Evolutionary conservation across 2,113 vertebrate genomes (phyloP).

Genomic region (Silurus glanis): DNA sequence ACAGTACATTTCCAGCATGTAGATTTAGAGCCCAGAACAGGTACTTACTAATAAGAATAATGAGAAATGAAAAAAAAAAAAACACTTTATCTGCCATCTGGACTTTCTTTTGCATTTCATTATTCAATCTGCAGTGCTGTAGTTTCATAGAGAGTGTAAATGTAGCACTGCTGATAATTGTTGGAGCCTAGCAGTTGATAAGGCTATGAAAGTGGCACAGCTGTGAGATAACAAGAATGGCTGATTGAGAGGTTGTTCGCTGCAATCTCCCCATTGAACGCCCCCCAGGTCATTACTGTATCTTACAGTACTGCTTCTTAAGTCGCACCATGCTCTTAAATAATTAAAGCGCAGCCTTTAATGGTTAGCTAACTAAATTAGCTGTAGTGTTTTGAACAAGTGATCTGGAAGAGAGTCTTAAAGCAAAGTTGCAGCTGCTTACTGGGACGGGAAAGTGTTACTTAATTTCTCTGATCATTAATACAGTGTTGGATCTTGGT

Average conservation of each 20-base stretch:
- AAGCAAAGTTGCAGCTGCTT: conserved; percentile 23
- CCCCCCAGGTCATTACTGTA: background rate
- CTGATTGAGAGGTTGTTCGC: background rate
- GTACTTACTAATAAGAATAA: background rate
- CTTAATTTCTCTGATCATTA: conserved; percentile 55
- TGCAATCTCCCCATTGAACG: conserved; percentile 12
- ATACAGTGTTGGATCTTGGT: conserved; percentile 11
- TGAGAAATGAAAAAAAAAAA: too few species aligned
- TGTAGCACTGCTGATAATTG: background rate
- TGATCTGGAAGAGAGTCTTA: conserved; percentile 38
- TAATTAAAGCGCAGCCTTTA: conserved; percentile 70
- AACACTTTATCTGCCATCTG: background rate
- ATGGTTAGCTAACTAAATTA: conserved; percentile 72
- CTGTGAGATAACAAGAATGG: conserved; percentile 2
- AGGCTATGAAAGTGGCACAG: background rate
- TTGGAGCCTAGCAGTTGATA: conserved; percentile 14
- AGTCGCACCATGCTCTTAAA: conserved; percentile 55
- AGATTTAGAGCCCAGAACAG: background rate
- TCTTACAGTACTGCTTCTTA: background rate
- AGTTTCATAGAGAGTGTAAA: background rate
- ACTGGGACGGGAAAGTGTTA: conserved; percentile 20
- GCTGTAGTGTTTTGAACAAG: conserved; percentile 43
- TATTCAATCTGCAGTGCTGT: background rate
- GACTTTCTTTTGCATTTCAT: background rate
- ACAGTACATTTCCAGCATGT: background rate